Conservation (phyloP, 2,797 vertebrate species). For the Xenops minutus region DNA sequence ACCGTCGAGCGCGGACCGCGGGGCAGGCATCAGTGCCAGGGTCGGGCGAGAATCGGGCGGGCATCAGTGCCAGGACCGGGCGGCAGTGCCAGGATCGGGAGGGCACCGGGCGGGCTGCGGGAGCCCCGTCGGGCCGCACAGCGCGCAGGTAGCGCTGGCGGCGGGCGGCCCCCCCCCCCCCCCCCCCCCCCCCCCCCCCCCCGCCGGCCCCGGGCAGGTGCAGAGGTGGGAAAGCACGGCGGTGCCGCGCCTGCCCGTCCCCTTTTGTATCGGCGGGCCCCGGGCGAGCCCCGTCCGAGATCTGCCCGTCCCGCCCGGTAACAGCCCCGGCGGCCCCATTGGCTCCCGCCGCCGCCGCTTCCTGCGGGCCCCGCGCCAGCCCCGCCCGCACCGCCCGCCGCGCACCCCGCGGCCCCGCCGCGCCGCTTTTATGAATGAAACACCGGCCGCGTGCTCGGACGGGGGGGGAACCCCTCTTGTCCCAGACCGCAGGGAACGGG, state of each 20-base stretch:
- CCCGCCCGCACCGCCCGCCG: background rate
- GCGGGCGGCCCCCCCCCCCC: no score
- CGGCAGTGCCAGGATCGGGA: no score
- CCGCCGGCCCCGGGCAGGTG: background rate
- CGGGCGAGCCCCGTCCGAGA: constrained; percentile 70
- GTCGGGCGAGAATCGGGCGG: no score
- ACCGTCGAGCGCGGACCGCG: background rate
- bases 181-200: no score
- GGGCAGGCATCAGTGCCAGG: no score
- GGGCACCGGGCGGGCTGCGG: background rate
- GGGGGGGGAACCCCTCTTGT: background rate
- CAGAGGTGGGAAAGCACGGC: background rate
- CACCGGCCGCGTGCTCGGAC: constrained; percentile 30
- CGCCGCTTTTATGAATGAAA: constrained; percentile 69
- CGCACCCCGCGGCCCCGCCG: background rate
- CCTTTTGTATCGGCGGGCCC: constrained; percentile 51
- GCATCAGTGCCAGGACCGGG: no score
- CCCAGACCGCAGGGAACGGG: background rate
- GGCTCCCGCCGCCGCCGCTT: constrained; percentile 82
- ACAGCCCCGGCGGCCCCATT: constrained; percentile 85
- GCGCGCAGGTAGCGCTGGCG: no score
- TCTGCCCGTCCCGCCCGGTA: constrained; percentile 90
- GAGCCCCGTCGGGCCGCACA: background rate
- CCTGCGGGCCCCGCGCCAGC: constrained; percentile 63
- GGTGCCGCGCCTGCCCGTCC: background rate